A percentile compares a stretch with the other conserved stretches of the same genome.
Conservation (phyloP, 2,888 invertebrate genomes). For the Synanthedon myopaeformis region DNA sequence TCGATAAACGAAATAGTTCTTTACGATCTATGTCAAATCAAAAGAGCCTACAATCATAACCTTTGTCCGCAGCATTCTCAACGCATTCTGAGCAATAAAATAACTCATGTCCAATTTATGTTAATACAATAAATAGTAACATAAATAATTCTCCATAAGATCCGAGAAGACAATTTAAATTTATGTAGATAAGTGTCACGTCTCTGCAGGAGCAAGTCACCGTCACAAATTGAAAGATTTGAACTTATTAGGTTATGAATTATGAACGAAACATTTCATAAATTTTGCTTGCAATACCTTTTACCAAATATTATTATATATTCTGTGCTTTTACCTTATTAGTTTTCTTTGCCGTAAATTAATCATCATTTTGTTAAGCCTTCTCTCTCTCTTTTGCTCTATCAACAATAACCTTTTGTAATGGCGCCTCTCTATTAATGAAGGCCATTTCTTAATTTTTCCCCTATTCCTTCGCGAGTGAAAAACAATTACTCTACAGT, state of each 20-base stretch:
- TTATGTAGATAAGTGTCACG: conserved; percentile 40
- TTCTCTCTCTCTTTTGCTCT: too few relatives aligned
- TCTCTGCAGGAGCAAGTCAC: conserved; percentile 14
- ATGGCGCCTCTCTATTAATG: too few relatives aligned
- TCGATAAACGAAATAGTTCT: conserved; percentile 40
- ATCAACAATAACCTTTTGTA: too few relatives aligned
- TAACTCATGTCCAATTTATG: conserved; percentile 71
- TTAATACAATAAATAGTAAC: conserved; percentile 69
- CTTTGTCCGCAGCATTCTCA: conserved; percentile 55
- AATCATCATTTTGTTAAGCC: too few relatives aligned
- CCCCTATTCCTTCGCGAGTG: too few relatives aligned
- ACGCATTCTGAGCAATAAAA: conserved; percentile 61
- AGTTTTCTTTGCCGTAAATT: too few relatives aligned
- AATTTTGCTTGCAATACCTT: too few relatives aligned
- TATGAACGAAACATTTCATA: too few relatives aligned
- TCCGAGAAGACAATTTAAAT: conserved; percentile 58
- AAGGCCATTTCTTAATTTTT: too few relatives aligned
- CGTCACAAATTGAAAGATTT: conserved; percentile 45
- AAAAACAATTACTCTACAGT: too few relatives aligned
- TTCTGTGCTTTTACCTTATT: too few relatives aligned
- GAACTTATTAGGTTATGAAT: not conserved
- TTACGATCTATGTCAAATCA: conserved; percentile 66
- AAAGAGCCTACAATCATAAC: conserved; percentile 54
- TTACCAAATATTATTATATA: too few relatives aligned
- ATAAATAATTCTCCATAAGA: conserved; percentile 58